Evolutionary conservation across 2,797 vertebrate genomes (phyloP).

Genomic region (Neosilurus mollespiculum): DNA sequence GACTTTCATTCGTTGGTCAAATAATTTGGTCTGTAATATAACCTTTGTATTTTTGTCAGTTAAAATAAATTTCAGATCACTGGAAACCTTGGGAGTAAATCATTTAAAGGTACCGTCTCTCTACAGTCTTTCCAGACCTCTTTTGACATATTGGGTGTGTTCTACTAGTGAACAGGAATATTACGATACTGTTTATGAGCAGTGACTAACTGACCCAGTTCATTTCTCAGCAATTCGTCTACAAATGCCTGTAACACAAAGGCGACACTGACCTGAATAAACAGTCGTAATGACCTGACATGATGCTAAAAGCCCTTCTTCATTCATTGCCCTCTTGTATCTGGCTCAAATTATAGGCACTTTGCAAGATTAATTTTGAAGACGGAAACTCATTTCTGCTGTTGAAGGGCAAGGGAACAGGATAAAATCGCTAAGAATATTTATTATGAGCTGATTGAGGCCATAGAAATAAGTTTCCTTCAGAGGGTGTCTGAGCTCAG

Average conservation of each 20-base stretch:
- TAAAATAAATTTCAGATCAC: no score
- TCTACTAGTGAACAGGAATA: neutral
- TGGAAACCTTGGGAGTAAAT: no score
- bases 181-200: neutral
- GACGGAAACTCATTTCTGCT: neutral
- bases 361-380: neutral
- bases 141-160: neutral
- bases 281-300: slow-evolving; percentile 2
- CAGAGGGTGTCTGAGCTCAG: no score
- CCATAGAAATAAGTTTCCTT: neutral
- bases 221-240: neutral
- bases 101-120: no score
- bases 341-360: neutral
- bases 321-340: neutral
- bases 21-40: no score
- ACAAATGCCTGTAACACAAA: neutral
- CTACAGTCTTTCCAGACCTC: neutral
- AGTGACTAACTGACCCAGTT: neutral
- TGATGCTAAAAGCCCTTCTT: neutral
- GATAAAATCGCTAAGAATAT: neutral
- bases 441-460: neutral
- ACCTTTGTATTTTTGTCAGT: no score
- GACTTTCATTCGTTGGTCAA: no score
- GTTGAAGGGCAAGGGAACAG: neutral
- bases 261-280: neutral